Evolutionary conservation across 2,888 invertebrate genomes (phyloP).

Genomic region (Drosophila neonasuta): DNA sequence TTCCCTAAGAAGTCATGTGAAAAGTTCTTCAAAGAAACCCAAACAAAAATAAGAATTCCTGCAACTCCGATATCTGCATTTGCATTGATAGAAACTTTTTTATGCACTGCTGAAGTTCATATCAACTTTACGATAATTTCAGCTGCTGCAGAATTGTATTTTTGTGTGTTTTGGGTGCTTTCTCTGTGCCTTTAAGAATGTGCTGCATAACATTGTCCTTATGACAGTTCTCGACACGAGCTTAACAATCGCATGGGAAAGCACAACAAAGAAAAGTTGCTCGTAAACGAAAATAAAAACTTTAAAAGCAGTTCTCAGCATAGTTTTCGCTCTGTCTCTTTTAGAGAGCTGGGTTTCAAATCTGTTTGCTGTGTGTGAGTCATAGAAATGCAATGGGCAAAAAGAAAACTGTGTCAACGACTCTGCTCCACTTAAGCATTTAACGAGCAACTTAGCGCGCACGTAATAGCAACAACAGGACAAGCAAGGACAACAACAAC

Average conservation of each 20-base stretch:
- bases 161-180: conserved; percentile 5
- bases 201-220: conserved; percentile 40
- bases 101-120: conserved; percentile 27
- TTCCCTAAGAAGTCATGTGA: neutral
- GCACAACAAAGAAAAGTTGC: conserved; percentile 47
- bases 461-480: conserved; percentile 49
- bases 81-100: conserved; percentile 41
- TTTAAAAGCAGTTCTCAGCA: conserved; percentile 52
- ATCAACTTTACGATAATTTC: conserved; percentile 41
- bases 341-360: neutral
- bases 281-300: conserved; percentile 57
- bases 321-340: neutral
- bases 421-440: conserved; percentile 78
- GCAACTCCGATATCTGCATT: conserved; percentile 15
- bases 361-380: conserved; percentile 56
- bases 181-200: conserved; percentile 33
- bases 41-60: neutral
- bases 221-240: conserved; percentile 49
- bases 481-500: conserved; percentile 29
- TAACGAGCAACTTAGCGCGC: conserved; percentile 69
- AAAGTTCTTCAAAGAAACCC: neutral
- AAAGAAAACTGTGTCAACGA: conserved; percentile 74
- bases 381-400: conserved; percentile 56
- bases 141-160: conserved; percentile 5
- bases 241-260: conserved; percentile 21